phyloP scores from a whole-genome alignment of 2,888 invertebrate genomes.

The Eupithecia subfuscata region DNA sequence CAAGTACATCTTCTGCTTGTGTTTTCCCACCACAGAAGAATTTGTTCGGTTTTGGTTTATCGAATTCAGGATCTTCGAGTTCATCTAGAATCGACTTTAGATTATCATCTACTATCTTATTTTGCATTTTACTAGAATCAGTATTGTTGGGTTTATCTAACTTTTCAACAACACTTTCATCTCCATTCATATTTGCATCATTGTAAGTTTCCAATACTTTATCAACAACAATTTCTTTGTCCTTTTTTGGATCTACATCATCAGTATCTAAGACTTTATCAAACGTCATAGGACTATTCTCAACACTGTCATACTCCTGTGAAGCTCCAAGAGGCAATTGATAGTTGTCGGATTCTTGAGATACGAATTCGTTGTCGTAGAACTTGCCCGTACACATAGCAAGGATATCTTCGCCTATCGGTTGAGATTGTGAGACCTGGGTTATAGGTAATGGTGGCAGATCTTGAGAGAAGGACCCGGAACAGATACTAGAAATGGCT shows the following conservation, averaged over 20 bases:
- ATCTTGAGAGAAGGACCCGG: conserved; percentile 77
- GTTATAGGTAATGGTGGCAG: conserved; percentile 61
- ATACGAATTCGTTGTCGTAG: conserved; percentile 73
- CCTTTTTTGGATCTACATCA: conserved; percentile 9
- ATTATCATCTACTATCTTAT: conserved; percentile 35
- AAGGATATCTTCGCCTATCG: conserved; percentile 78
- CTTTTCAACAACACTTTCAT: conserved; percentile 10
- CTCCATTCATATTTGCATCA: conserved; percentile 19
- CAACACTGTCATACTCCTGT: conserved; percentile 42
- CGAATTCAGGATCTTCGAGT: conserved; percentile 66
- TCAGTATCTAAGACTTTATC: conserved; percentile 25
- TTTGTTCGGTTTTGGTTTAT: conserved; percentile 62
- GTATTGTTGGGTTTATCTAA: background rate
- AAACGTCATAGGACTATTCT: conserved; percentile 25
- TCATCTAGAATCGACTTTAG: conserved; percentile 69
- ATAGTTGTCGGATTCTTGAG: conserved; percentile 48
- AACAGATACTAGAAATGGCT: conserved; percentile 81
- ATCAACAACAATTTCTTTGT: background rate
- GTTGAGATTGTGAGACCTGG: conserved; percentile 63
- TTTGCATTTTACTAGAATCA: conserved; percentile 15
- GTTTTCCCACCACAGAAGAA: conserved; percentile 57
- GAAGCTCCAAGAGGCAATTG: conserved; percentile 40
- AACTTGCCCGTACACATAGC: conserved; percentile 85
- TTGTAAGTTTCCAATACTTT: conserved; percentile 19
- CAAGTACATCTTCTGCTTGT: conserved; percentile 5